phyloP scores from a whole-genome alignment of 2,113 vertebrate genomes.

The Ceuthmochares aereus region DNA sequence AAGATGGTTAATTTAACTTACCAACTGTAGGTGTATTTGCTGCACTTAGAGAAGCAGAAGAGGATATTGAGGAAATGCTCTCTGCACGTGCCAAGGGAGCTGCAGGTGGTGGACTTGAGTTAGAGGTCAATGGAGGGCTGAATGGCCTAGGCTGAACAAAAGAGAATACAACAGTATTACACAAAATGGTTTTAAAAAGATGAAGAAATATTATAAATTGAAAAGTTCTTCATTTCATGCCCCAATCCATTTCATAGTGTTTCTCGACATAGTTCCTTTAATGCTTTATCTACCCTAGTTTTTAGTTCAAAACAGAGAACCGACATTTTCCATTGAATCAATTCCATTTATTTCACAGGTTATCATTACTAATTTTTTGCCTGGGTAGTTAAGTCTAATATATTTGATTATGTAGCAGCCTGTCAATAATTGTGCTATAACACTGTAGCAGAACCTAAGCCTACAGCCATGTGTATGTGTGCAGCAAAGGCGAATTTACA shows the following conservation, averaged over 20 bases:
- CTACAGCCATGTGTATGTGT: not conserved
- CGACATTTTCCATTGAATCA: not conserved
- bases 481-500: not conserved
- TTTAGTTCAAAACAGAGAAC: not conserved
- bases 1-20: constrained; percentile 69
- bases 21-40: constrained; percentile 95
- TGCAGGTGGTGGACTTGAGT: constrained; percentile 87
- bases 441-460: not conserved
- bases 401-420: not conserved
- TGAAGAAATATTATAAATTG: not conserved
- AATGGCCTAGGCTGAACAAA: constrained; percentile 89
- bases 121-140: constrained; percentile 87
- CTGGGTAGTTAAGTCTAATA: not conserved
- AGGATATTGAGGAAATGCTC: constrained; percentile 96
- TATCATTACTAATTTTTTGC: not conserved
- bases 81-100: constrained; percentile 93
- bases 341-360: not conserved
- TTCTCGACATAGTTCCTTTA: not conserved
- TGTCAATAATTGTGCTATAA: not conserved
- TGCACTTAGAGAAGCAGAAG: constrained; percentile 91
- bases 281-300: not conserved
- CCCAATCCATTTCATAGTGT: not conserved
- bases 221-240: not conserved
- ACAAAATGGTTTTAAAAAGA: not conserved
- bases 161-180: constrained; percentile 20